phyloP scores from a whole-genome alignment of 2,888 invertebrate species.

The Formica aserva region DNA sequence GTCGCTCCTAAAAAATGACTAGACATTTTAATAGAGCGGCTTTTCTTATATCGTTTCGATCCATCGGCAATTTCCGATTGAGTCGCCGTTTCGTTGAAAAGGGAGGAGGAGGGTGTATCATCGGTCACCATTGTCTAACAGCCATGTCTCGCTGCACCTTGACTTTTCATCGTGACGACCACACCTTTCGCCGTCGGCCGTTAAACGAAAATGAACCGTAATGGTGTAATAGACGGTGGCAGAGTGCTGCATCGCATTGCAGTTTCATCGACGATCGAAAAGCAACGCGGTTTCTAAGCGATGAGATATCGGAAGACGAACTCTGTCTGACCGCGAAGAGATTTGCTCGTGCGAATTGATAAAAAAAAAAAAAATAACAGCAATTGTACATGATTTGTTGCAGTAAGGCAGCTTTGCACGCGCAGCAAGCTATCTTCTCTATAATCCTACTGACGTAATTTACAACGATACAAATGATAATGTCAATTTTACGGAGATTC shows the following conservation, averaged over 20 bases:
- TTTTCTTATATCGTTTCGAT: slow-evolving; percentile 77
- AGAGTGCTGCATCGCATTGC: slow-evolving; percentile 36
- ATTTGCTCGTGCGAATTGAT: not conserved
- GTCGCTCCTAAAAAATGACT: slow-evolving; percentile 73
- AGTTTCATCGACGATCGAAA: slow-evolving; percentile 50
- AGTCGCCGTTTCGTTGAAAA: slow-evolving; percentile 75
- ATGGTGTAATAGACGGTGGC: slow-evolving; percentile 79
- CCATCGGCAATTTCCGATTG: slow-evolving; percentile 85
- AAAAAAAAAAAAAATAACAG: not conserved
- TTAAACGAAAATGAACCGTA: slow-evolving; percentile 82
- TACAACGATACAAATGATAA: slow-evolving; percentile 5
- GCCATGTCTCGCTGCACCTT: slow-evolving; percentile 60
- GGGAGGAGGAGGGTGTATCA: slow-evolving; percentile 59
- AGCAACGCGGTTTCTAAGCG: slow-evolving; percentile 2
- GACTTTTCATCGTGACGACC: slow-evolving; percentile 83
- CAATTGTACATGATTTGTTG: slow-evolving; percentile 9
- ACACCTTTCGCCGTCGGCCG: slow-evolving; percentile 81
- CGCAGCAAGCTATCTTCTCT: slow-evolving; percentile 2
- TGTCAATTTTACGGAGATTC: slow-evolving; percentile 13
- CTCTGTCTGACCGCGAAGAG: slow-evolving; percentile 6
- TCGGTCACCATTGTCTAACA: slow-evolving; percentile 82
- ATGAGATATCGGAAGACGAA: slow-evolving; percentile 13
- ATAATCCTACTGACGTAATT: slow-evolving; percentile 16
- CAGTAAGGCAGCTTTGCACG: not conserved
- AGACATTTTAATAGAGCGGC: slow-evolving; percentile 77